Evolutionary conservation across 2,113 vertebrate species (phyloP), one percentile per base, ranked within the genome.

Genomic region (Oryzias celebensis): DNA sequence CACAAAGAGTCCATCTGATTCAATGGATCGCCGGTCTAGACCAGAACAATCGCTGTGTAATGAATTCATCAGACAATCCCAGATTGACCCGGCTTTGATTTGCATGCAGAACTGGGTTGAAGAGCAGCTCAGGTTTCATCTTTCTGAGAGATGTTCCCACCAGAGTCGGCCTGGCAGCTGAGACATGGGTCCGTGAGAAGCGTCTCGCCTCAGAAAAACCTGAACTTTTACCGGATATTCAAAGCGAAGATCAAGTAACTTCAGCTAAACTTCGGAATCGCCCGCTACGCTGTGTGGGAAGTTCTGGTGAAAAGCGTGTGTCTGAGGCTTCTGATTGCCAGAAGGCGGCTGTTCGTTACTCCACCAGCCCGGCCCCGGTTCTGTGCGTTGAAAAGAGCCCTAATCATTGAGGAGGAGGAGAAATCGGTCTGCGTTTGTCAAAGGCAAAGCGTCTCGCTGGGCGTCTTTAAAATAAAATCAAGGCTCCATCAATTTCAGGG

Each of bases 21-120:
- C 81, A 83, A 85, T 79, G 74, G 82, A 73, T 64, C 73, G 60
- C 41, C 44, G 80, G 87, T 85, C 88, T 75, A 75, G 77, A 82
- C 84, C 80, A 71, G 79, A 72, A 85, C 85, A 85, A 87, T 88
- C 80, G 82, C 74, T 22, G 65, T 65, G 73, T 88, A 87, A 89
- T 89, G 84, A 87, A 79, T 82, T 83, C 78, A 81, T 85, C 85
- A 88, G 81, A 80, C 76, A 24, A 70, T 58, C 73, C 65, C 54
- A 51, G 71, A 85, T 88, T 84, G 86, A 87, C 83, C 83, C 70
- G 18, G 41, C 73, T 80, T 83, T 78, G 79, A 84, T 89, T 85
- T 84, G 82, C 77, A 84, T 81, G 77, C 44, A 6, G 73, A 82
- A 73, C 24, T 31, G 73, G 68, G 78, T 75, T 52, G 52, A 13